Base-by-base conservation (phyloP, 2,888 invertebrate species). In the Calliopum simillimum region DNA sequence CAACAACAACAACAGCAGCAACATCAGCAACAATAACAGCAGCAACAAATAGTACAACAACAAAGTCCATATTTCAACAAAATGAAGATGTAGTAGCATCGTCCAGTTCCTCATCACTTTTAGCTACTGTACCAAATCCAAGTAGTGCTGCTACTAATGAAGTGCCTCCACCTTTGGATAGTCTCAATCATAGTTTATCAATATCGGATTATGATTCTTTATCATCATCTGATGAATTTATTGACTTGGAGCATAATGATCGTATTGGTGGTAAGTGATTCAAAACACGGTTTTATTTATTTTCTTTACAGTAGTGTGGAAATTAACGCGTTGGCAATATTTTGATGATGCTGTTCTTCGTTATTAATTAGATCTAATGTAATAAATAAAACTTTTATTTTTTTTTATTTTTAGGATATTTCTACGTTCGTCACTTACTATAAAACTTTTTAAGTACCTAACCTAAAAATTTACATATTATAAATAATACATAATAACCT, bases 181-280 rank as follows among this genome's bases (percentile, higher is more conserved):
- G 25, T 41, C 41, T 67, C 62, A 75, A 76, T 59, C 72, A 77
- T 14, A 79, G 78, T 59, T 76, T 78, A 14, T 78, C 79, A 19
- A 78, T 79, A 70, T 80, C 81, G 4, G 83, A 84, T 66, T 70
- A 71, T 4, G 81, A 81, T 53, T 81, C 84, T 16, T 72, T 79
- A 66, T 76, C 78, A 11, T 76, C 78, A 11, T 77, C 77, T 2
- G 83, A 81, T 73, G 84, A 84, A 73, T 77, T 80, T 19, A 76
- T 76, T 56, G 84, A 83, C 12, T 69, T 84, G 69, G 85, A 85
- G 72, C 78, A 81, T 8, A 80, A 77, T 70, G 84, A 84, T 68
- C 79, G 78, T 11, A 77, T 76, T 47, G 68, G 72, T 51, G 84
- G 84, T 84, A 78, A 84, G 85, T 80, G n/a, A 1, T 44, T 11